A percentile compares a stretch with the other conserved stretches of the same genome.
Conservation (phyloP, 1,140 invertebrate species). For the Drosophila albomicans region DNA sequence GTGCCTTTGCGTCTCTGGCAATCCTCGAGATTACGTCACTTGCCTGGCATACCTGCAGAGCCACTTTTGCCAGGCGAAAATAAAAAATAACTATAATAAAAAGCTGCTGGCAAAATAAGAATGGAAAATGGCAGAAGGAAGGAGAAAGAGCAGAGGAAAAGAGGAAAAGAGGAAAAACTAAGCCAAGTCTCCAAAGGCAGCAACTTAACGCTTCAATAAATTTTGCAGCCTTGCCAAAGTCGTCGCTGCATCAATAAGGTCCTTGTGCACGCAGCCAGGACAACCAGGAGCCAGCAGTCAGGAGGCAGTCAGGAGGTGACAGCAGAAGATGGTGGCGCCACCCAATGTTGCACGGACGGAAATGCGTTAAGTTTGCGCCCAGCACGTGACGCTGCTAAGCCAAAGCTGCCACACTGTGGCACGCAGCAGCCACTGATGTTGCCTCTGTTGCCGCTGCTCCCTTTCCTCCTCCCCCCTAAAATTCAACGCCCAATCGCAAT, state of each 20-base stretch:
- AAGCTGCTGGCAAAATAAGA: background rate
- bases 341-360: constrained; percentile 65
- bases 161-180: constrained; percentile 36
- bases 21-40: too few relatives aligned
- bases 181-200: constrained; percentile 71
- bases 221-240: constrained; percentile 66
- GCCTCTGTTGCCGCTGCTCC: background rate
- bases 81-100: background rate
- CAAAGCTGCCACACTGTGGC: constrained; percentile 80
- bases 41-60: constrained; percentile 39
- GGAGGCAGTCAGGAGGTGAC: too few relatives aligned
- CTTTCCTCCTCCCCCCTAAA: background rate
- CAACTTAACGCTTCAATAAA: constrained; percentile 83
- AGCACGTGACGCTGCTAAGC: constrained; percentile 79
- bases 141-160: background rate
- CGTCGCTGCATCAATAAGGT: constrained; percentile 72
- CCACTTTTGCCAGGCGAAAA: background rate
- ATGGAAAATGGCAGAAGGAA: background rate
- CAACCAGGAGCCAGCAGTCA: too few relatives aligned
- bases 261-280: constrained; percentile 71
- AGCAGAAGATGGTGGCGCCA: background rate
- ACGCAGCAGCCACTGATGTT: constrained; percentile 47
- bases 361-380: constrained; percentile 83
- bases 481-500: constrained; percentile 13
- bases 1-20: too few relatives aligned